Evolutionary conservation across 2,797 vertebrate genomes (phyloP), one percentile per base, ranked within the genome.

Genomic region (Odontamblyopus rebecca): DNA sequence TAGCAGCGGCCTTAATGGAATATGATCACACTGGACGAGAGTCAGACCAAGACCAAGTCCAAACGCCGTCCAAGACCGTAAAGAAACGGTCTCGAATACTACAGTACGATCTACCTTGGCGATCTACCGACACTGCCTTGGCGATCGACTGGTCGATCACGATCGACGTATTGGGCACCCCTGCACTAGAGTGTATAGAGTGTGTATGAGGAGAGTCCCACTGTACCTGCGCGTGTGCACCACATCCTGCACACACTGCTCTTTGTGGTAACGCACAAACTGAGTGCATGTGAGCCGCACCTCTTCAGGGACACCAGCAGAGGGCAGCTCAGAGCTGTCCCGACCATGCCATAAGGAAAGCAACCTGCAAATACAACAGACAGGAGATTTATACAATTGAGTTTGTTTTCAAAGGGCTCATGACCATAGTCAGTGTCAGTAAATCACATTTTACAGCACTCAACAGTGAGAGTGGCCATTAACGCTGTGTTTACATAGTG

Each of bases 271-370:
- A 71, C 89, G 95, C 68, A 98, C 94, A 85, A 99, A 98, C 79
- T 99, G 98, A 8, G 96, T 96, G 81, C 98, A 97, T 61, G 97
- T 98, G 93, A 99, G 95, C 64, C 95, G 92, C 88, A 98, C 95
- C 81, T 99, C 97, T 82, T 98, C 98, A 7, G 95, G 93, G 23
- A 95, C 89, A 50, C 82, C 79, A 26, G 94, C 81, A 15, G 90
- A 92, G 82, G 76, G 90, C 69, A 78, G 9, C 13, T 88, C 82
- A 2, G 82, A 83, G 1, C 30, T 11, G 27, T 91, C 94, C 84
- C 91, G 91, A 80, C 90, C 91, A 29, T 91, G 93, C 95, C 96
- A 98, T 51, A 98, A 85, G 73, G 95, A 91, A 61, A 94, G 92
- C 82, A 98, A 85, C 78, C 97, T 99, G 74, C 6, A 41, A 38